Percentiles rank a stretch among this genome's conserved stretches.
phyloP scores from a whole-genome alignment of 2,797 vertebrate species.

The Thripadectes ignobilis region DNA sequence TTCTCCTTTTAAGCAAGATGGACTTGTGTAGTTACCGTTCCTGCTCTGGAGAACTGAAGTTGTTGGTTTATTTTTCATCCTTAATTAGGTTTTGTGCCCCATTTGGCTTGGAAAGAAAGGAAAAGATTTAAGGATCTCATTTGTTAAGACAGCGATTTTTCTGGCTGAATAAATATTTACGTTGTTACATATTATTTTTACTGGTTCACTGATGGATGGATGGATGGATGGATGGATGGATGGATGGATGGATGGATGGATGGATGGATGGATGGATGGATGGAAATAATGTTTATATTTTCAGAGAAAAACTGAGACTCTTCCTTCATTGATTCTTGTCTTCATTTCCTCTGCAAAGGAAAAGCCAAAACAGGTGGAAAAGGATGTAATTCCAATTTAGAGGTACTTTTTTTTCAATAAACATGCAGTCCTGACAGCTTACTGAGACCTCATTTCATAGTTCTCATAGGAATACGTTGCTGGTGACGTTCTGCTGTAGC shows the following conservation, averaged over 20 bases:
- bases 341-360: not conserved
- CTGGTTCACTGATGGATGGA: not conserved
- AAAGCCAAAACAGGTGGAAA: not conserved
- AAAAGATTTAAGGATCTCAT: not conserved
- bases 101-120: not conserved
- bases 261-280: not conserved
- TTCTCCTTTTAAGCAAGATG: not conserved
- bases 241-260: not conserved
- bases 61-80: slow-evolving; percentile 17
- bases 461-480: not conserved
- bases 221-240: not conserved
- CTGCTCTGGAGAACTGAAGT: not conserved
- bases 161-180: slow-evolving; percentile 5
- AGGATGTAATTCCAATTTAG: not conserved
- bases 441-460: rapidly evolving
- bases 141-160: not conserved
- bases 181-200: not conserved
- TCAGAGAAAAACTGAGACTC: not conserved
- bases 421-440: not conserved
- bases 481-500: not conserved
- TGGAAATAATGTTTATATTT: not conserved
- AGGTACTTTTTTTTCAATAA: not conserved
- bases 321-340: not conserved
- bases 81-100: slow-evolving; percentile 1
- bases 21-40: not conserved